Conservation (phyloP, 2,888 invertebrate genomes). For the Diarsia mendica region DNA sequence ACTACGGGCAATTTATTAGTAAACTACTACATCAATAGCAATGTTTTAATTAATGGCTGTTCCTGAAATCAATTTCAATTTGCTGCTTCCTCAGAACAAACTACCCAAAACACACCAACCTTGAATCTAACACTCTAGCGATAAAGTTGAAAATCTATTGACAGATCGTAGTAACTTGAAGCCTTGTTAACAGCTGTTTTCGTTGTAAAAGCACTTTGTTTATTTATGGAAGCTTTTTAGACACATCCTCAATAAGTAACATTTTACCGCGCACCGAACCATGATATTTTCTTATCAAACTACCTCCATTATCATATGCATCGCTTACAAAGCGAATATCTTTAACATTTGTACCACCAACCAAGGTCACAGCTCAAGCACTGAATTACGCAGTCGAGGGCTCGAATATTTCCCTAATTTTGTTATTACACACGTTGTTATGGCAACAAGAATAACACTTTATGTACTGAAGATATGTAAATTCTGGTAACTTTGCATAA, state of each 20-base stretch:
- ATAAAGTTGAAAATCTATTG: too few relatives aligned
- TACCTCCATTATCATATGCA: constrained; percentile 42
- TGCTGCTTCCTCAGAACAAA: background rate
- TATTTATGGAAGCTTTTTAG: background rate
- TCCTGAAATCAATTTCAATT: background rate
- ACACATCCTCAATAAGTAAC: constrained; percentile 7
- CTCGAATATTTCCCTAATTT: constrained; percentile 81
- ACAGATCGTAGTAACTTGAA: too few relatives aligned
- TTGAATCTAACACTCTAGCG: too few relatives aligned
- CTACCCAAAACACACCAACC: too few relatives aligned
- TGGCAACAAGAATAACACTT: constrained; percentile 70
- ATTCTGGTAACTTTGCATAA: constrained; percentile 51
- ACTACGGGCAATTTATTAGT: background rate
- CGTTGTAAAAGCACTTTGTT: background rate
- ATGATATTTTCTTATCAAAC: constrained; percentile 7
- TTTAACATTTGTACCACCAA: constrained; percentile 35
- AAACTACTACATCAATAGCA: background rate
- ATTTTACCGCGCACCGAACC: background rate
- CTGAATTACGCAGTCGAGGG: constrained; percentile 45
- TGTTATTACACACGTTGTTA: constrained; percentile 82
- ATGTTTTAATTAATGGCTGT: background rate
- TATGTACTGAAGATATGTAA: constrained; percentile 17
- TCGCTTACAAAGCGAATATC: constrained; percentile 44
- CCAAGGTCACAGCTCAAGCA: constrained; percentile 64
- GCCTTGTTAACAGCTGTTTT: background rate